These are phyloP conservation scores for Hydra vulgaris DNA, from an alignment of 30 jellyfish, hydroid and myxozoan genomes.

Conservation along the genomic window DNA sequence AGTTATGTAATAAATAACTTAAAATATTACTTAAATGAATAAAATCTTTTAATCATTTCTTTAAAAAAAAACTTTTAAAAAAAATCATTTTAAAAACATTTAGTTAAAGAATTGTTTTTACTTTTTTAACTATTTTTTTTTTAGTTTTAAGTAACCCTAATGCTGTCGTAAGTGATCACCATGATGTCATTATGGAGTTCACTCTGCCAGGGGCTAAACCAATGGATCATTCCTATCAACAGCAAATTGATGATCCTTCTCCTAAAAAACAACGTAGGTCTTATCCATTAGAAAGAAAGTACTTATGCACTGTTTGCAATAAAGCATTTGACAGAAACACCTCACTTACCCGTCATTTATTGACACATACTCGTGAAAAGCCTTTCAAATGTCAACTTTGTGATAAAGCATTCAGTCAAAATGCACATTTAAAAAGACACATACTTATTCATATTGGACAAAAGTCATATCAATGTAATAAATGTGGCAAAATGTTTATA, in stretches of 20 bases:
- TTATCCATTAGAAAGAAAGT: constrained; percentile 29
- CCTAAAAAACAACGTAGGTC: constrained; percentile 25
- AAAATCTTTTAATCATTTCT: no score
- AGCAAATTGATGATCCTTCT: background rate
- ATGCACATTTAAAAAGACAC: constrained; percentile 30
- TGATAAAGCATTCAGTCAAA: constrained; percentile 35
- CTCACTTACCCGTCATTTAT: constrained; percentile 26
- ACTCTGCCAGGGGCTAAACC: constrained; percentile 1
- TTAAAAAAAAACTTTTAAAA: no score
- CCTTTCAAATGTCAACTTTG: constrained; percentile 32
- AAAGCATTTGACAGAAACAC: constrained; percentile 35
- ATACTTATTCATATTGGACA: constrained; percentile 28
- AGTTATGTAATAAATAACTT: no score
- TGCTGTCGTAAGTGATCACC: constrained; percentile 14
- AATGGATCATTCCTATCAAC: background rate
- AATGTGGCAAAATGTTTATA: constrained; percentile 31
- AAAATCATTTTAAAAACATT: no score
- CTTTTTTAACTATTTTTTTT: no score
- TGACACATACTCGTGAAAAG: constrained; percentile 30
- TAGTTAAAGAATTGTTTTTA: no score
- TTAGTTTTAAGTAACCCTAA: background rate
- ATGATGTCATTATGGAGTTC: constrained; percentile 28
- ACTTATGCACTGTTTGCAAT: constrained; percentile 17
- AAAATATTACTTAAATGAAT: no score
- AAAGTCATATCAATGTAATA: constrained; percentile 29